These are phyloP conservation scores for Heptranchias perlo DNA, from an alignment of 2,113 vertebrate genomes.

Conservation along the genomic window DNA sequence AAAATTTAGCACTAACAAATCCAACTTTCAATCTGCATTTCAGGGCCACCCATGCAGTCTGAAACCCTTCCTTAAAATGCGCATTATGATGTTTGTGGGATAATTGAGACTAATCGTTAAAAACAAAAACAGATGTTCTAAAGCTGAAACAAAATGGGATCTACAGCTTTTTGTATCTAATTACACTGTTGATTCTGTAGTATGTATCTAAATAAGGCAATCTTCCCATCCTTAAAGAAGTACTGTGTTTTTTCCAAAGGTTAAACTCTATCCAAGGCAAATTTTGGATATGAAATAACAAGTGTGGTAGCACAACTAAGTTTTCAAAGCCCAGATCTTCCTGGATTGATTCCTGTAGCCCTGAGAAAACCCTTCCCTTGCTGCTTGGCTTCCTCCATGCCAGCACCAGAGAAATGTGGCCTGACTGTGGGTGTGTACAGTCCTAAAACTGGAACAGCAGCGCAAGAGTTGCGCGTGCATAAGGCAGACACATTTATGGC, in stretches of 20 bases:
- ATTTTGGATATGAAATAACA: neutral
- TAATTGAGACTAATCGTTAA: neutral
- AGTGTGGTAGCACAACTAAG: neutral
- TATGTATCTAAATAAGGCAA: neutral
- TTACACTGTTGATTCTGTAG: neutral
- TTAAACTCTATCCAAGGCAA: neutral
- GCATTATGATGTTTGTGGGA: neutral
- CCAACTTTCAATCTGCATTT: neutral
- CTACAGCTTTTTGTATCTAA: neutral
- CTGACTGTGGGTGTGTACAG: neutral
- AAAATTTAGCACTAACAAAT: neutral
- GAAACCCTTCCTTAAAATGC: neutral
- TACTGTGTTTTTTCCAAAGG: neutral
- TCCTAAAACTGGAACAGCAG: neutral
- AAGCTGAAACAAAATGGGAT: neutral
- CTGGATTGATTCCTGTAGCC: neutral
- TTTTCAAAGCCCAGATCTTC: neutral
- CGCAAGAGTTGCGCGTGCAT: neutral
- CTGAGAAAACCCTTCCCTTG: neutral
- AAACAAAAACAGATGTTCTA: neutral
- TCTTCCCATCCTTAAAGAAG: neutral
- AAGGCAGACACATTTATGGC: neutral
- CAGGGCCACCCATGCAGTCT: neutral
- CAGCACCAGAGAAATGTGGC: neutral
- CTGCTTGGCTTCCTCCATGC: neutral